These are phyloP conservation scores for Planococcus citri DNA, from an alignment of 1,140 invertebrate species.

Conservation along the genomic window DNA sequence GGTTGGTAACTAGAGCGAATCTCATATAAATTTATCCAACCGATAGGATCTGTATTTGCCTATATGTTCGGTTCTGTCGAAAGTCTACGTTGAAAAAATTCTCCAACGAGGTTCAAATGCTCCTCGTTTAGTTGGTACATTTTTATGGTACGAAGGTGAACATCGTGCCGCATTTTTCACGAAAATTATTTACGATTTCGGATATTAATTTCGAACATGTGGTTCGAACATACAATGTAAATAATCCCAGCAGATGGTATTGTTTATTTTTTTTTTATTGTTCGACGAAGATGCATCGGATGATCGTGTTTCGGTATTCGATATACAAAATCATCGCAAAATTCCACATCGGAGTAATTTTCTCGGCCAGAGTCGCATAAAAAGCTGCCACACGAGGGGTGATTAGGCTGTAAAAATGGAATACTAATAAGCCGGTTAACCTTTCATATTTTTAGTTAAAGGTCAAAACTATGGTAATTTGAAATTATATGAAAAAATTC, in stretches of 20 bases:
- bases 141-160: too few relatives aligned
- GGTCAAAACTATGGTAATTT: background rate
- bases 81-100: too few relatives aligned
- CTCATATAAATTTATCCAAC: too few relatives aligned
- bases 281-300: background rate
- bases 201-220: background rate
- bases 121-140: background rate
- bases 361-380: background rate
- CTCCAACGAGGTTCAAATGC: too few relatives aligned
- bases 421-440: slow-evolving; percentile 7
- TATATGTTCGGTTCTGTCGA: too few relatives aligned
- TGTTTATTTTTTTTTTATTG: background rate
- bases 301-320: too few relatives aligned
- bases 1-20: too few relatives aligned
- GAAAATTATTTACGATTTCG: background rate
- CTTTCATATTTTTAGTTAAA: background rate
- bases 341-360: too few relatives aligned
- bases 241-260: background rate
- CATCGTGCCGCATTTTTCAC: background rate
- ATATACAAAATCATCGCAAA: too few relatives aligned
- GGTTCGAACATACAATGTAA: slow-evolving; percentile 1
- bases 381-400: too few relatives aligned
- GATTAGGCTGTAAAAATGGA: background rate
- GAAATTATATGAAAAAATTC: background rate
- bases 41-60: too few relatives aligned